Evolutionary conservation across 2,888 invertebrate genomes (phyloP), one percentile per base, ranked within the genome.

Genomic region (Metellina segmentata): DNA sequence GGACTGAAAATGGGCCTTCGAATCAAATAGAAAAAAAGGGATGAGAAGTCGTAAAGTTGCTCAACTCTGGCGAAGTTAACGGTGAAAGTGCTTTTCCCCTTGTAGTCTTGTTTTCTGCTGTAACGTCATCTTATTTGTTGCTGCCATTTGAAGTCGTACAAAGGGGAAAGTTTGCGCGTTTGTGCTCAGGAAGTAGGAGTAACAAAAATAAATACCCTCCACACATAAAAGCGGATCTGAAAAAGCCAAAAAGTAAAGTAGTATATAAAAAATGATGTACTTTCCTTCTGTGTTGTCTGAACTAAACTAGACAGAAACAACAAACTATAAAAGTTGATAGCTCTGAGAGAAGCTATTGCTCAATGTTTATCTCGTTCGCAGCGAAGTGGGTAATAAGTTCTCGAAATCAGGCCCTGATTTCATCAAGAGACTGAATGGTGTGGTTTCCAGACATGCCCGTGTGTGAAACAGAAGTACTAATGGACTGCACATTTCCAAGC

Each of bases 41-140:
- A 70, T 85, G 48, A 74, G 81, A 83, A 70, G 87, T 91, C 91
- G 83, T 91, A 91, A 91, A 91, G 78, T 91, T 91, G 82, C 71
- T 51, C 82, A 87, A 79, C 81, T 91, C 87, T 72, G 71, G 87
- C 74, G 90, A 86, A 79, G 91, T 87, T 88, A 91, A 91, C 81
- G 83, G 91, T 77, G 72, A 85, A 90, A 90, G 79, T 70, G 78
- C 48, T 85, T 52, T 82, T 75, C 75, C 78, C 78, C 52, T 86
- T 86, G 79, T 81, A 71, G 70, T 81, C 69, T 86, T 81, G 81
- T 86, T 86, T 82, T 75, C 72, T 77, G 13, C 78, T 71, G 77
- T 71, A 81, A 81, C 78, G 79, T 83, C 61, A 81, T 75, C 87
- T 78, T 91, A 83, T 91, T 91, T 88, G 91, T 91, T 91, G 83